Base-by-base conservation (phyloP, 2,113 vertebrate species). In the Syngnathus floridae region DNA sequence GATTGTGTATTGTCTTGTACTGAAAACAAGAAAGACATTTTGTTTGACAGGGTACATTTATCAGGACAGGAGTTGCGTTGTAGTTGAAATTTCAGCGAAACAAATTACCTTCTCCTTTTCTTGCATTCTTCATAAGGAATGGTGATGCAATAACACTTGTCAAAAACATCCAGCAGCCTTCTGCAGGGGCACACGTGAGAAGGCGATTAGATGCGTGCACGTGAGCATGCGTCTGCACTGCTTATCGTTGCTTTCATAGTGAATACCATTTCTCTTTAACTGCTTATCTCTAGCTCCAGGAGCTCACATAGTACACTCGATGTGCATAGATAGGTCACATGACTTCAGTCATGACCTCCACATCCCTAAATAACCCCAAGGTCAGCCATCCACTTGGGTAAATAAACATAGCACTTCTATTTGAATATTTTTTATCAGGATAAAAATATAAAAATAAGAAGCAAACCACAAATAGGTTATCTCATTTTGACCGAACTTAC, bases 101-200 rank as follows among this genome's bases (percentile, higher is more conserved):
- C 26, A 2, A 3, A 9, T 70, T 51, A 93, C 92, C 92, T 91
- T 73, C 92, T 89, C 51, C 92, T 88, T 3, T 55, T 82, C 69
- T 92, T 93, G 87, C 91, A 92, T 83, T 92, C 91, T 6, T 91
- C 90, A 1, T 93, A 92, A 14, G 92, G 89, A 68, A 93, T 80
- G 0, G 77, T 65, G 68, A 92, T 90, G 80, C 86, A 93, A 61
- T 88, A 93, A 61, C 78, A 82, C 64, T 90, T 91, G 70, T 87
- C 49, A 4, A 88, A 93, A 16, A 90, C 78, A 0, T 91, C 88
- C 70, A 87, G 70, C 63, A 93, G 71, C 31, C 88, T 88, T 76
- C 92, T 93, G 43, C 2, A 73, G 68, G 38, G 48, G 66, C 0
- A 41, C 13, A 62, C 5, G 35, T 51, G 19, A n/a, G 63, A 38